Conservation (phyloP, 2,888 invertebrate genomes). For the Fragum fragum region DNA sequence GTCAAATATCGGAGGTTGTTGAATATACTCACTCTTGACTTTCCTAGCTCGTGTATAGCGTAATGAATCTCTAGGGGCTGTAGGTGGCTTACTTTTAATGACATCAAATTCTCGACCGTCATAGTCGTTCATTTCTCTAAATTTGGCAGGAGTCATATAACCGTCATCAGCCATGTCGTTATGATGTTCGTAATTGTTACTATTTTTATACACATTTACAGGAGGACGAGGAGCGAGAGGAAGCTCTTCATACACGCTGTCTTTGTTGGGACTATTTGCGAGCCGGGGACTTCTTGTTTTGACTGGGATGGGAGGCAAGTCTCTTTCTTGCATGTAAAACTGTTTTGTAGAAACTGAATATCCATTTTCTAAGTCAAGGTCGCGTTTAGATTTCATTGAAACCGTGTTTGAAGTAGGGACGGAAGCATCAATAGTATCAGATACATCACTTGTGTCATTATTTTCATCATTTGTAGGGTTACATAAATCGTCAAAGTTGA, state of each 20-base stretch:
- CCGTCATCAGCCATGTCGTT: constrained; percentile 72
- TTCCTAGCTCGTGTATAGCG: constrained; percentile 64
- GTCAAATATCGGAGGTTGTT: constrained; percentile 37
- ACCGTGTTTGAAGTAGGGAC: neutral
- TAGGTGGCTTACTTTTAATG: constrained; percentile 74
- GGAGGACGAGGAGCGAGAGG: constrained; percentile 80
- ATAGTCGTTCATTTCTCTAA: constrained; percentile 62
- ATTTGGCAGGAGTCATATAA: constrained; percentile 79
- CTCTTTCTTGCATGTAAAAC: constrained; percentile 71
- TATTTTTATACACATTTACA: constrained; percentile 17
- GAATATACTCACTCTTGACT: constrained; percentile 67
- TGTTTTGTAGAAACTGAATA: constrained; percentile 44
- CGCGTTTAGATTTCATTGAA: constrained; percentile 34
- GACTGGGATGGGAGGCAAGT: constrained; percentile 80
- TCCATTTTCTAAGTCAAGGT: constrained; percentile 53
- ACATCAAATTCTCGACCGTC: constrained; percentile 53
- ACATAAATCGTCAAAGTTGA: constrained; percentile 73
- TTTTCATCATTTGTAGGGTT: constrained; percentile 41
- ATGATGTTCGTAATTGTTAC: constrained; percentile 25
- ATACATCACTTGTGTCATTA: constrained; percentile 20
- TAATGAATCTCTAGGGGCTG: constrained; percentile 69
- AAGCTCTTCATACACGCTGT: constrained; percentile 80
- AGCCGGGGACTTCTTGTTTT: constrained; percentile 51
- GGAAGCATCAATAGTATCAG: neutral
- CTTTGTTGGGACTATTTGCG: constrained; percentile 60